Evolutionary conservation across 2,888 invertebrate species (phyloP), one percentile per base, ranked within the genome.

Genomic region (Cerceris rybyensis): DNA sequence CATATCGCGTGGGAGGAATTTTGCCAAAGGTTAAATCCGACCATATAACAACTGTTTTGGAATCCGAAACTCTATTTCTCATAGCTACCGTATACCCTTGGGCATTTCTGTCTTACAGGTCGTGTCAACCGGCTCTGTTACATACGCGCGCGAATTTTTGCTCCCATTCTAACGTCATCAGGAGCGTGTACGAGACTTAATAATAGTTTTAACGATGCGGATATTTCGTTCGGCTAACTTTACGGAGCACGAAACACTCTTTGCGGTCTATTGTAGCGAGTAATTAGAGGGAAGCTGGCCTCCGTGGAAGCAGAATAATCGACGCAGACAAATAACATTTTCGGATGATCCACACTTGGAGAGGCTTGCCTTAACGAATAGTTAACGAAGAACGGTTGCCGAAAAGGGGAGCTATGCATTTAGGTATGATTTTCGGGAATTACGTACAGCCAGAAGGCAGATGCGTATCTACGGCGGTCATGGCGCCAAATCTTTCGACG

Each of bases 401-500:
- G 14, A 7, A n/a, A n/a, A n/a, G 52, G 52, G 7, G 52, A n/a
- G 14, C 28, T 4, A 28, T 28, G 28, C 28, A 28, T 28, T 80
- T 68, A 63, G 70, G 66, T 59, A 76, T 46, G 49, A 75, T 65
- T 64, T 72, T 70, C 55, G 52, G 66, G 71, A 79, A 72, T 28
- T 65, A 28, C 7, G 0, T 55, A 66, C 17, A 1, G 61, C 49
- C 39, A 14, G n/a, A 9, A 11, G 58, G 58, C n/a, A 81, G 79
- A 81, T 81, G 43, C 46, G 43, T 72, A 72, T 81, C 78, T 6
- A 5, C 49, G 41, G 16, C 54, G 28, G 28, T 4, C 28, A 13
- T 43, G 67, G 55, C 63, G 71, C 7, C 63, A 13, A 41, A 6
- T 58, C 52, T 42, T 49, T 70, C 71, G 74, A 55, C 68, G 67